These are phyloP conservation scores for Hemaris fuciformis DNA, from an alignment of 2,888 invertebrate genomes.

Conservation along the genomic window DNA sequence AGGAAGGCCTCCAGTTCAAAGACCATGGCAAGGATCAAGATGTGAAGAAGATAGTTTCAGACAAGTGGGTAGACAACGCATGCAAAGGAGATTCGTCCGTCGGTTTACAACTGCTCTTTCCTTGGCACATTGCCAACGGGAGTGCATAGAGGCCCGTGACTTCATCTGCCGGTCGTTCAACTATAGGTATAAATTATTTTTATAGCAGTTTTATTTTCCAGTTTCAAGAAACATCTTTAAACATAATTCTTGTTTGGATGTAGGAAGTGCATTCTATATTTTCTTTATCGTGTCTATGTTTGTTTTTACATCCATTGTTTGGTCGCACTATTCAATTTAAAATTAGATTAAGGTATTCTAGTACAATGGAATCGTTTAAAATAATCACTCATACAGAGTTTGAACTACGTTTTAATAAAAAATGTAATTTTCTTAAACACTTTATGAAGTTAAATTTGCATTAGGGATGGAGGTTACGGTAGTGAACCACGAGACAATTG, in stretches of 20 bases:
- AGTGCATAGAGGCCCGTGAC: conserved; percentile 90
- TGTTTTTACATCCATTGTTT: neutral
- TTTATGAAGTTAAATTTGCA: too few species aligned
- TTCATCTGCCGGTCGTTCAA: conserved; percentile 94
- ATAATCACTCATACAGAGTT: neutral
- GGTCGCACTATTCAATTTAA: neutral
- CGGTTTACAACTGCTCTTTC: conserved; percentile 87
- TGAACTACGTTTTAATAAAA: neutral
- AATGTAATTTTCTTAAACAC: neutral
- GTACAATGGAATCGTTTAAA: neutral
- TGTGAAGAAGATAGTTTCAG: conserved; percentile 93
- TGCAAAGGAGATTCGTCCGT: conserved; percentile 89
- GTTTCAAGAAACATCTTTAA: neutral
- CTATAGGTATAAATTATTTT: conserved; percentile 81
- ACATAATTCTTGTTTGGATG: neutral
- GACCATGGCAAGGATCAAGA: conserved; percentile 80
- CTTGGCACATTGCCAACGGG: conserved; percentile 90
- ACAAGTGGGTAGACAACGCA: conserved; percentile 90
- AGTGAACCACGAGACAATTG: conserved; percentile 89
- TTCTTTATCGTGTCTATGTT: neutral
- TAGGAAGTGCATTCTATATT: neutral
- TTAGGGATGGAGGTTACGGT: conserved; percentile 83
- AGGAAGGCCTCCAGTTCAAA: conserved; percentile 56
- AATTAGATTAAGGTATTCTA: neutral
- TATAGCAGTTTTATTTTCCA: neutral